phyloP scores from a whole-genome alignment of 2,888 invertebrate species.

The Cheilosia impressa region DNA sequence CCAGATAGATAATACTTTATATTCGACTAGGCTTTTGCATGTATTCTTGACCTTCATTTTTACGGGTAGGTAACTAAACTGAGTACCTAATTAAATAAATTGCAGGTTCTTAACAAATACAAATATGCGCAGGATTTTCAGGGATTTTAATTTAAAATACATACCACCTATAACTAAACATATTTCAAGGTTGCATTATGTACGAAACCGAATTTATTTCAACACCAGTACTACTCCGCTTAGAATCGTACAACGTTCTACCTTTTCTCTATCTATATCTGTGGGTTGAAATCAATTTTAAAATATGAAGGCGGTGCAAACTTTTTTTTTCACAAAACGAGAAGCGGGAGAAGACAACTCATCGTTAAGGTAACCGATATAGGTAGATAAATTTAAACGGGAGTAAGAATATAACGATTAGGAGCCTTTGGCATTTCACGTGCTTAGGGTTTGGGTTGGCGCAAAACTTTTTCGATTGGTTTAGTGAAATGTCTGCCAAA shows the following conservation, averaged over 20 bases:
- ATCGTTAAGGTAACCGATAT: conserved; percentile 42
- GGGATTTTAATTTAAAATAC: no score
- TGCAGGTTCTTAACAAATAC: no score
- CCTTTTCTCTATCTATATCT: neutral
- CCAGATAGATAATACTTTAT: no score
- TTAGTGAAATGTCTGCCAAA: no score
- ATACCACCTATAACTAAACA: no score
- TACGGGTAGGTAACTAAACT: no score
- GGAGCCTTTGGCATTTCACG: conserved; percentile 33
- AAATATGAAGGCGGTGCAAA: conserved; percentile 13
- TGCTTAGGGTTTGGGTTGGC: conserved; percentile 31
- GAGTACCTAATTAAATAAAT: no score
- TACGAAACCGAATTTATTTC: no score
- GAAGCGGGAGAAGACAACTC: conserved; percentile 13
- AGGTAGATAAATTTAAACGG: conserved; percentile 2
- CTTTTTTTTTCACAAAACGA: conserved; percentile 7
- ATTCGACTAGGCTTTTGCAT: no score
- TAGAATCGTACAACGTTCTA: neutral
- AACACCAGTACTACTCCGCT: conserved; percentile 1
- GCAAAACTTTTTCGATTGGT: neutral
- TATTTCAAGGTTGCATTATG: no score
- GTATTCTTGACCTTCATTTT: no score
- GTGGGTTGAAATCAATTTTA: conserved; percentile 19
- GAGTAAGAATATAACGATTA: conserved; percentile 8
- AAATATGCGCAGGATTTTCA: no score